These are phyloP conservation scores for Fratercula arctica DNA, from an alignment of 2,797 vertebrate genomes.

Conservation along the genomic window DNA sequence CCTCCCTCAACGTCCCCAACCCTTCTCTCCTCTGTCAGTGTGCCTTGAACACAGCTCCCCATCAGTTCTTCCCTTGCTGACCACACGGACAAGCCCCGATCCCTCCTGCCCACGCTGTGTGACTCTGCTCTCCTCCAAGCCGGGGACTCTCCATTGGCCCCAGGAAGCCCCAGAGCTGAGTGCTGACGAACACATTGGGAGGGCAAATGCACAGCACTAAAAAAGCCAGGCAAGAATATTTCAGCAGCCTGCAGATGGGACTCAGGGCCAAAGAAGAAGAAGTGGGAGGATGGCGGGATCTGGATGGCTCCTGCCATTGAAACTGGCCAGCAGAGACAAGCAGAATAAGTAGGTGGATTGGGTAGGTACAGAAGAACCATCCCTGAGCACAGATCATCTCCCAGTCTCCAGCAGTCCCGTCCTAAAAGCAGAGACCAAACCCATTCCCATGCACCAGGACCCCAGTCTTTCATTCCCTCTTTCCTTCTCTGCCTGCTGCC, in stretches of 20 bases:
- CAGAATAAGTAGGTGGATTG: not conserved
- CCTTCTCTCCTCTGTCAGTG: not conserved
- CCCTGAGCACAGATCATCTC: not conserved
- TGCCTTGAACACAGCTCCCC: not conserved
- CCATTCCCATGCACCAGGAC: not conserved
- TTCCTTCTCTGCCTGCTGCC: not conserved
- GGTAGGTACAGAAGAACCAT: not conserved
- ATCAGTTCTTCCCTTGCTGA: not conserved
- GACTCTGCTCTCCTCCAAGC: not conserved
- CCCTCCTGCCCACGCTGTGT: not conserved
- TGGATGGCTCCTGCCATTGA: not conserved
- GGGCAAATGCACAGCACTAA: not conserved
- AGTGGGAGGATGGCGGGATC: not conserved
- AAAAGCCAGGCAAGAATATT: not conserved
- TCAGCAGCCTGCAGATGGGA: not conserved
- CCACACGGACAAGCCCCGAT: rapidly evolving
- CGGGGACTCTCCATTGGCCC: not conserved
- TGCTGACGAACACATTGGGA: not conserved
- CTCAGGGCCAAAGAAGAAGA: not conserved
- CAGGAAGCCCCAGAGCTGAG: not conserved
- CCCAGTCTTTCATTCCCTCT: not conserved
- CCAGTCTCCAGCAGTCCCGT: not conserved
- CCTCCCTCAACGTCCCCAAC: not conserved
- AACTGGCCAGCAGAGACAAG: not conserved
- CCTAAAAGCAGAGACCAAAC: not conserved